Percentiles rank a stretch among this genome's conserved stretches.
These are phyloP conservation scores for Phymatocera aterrima DNA, from an alignment of 2,888 invertebrate genomes.

Conservation along the genomic window DNA sequence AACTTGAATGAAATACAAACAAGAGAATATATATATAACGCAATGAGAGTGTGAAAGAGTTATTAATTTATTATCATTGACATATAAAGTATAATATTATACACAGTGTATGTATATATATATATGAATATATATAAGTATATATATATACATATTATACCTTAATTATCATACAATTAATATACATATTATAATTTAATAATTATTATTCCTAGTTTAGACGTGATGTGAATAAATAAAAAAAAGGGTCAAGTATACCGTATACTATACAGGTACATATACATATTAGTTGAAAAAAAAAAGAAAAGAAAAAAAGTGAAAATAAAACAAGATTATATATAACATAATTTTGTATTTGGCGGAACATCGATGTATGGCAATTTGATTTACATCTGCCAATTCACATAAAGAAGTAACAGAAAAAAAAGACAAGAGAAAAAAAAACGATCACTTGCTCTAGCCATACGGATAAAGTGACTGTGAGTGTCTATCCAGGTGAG, in stretches of 20 bases:
- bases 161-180: conserved; percentile 54
- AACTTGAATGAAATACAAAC: no score
- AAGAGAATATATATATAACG: conserved; percentile 5
- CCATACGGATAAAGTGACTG: not conserved
- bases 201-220: conserved; percentile 12
- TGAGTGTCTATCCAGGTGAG: not conserved
- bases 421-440: no score
- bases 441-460: not conserved
- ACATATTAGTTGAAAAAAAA: not conserved
- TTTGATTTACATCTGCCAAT: not conserved
- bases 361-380: not conserved
- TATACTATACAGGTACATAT: not conserved
- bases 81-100: conserved; percentile 25
- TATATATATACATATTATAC: conserved; percentile 55
- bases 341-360: conserved; percentile 32
- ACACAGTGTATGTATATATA: conserved; percentile 48
- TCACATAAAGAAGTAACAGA: no score
- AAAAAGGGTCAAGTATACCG: conserved; percentile 1
- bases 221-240: not conserved
- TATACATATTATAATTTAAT: not conserved
- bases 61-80: conserved; percentile 29
- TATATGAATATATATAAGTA: conserved; percentile 46
- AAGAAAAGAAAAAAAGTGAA: not conserved
- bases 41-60: conserved; percentile 22
- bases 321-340: conserved; percentile 2